These are phyloP conservation scores for Molorchus minor DNA, from an alignment of 2,888 invertebrate genomes.

Conservation along the genomic window DNA sequence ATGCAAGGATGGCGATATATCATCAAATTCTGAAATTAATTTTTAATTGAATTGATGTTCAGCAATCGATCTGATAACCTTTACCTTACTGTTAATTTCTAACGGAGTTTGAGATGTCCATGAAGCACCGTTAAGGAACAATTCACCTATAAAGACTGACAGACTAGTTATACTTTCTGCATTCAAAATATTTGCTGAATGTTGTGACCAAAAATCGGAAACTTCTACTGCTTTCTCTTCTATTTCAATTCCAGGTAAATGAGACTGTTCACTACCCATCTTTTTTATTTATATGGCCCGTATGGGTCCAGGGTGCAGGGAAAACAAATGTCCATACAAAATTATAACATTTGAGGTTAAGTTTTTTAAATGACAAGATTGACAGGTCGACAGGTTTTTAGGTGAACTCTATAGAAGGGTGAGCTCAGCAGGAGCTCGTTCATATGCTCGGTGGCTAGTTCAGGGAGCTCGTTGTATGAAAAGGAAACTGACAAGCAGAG, in stretches of 20 bases:
- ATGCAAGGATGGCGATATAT: slow-evolving; percentile 89
- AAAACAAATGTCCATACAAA: not conserved
- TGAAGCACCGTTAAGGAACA: slow-evolving; percentile 70
- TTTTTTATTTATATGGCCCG: slow-evolving; percentile 29
- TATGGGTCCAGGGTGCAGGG: no score
- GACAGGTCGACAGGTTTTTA: no score
- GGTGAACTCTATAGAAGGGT: no score
- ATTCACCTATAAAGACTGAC: slow-evolving; percentile 80
- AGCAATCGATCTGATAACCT: not conserved
- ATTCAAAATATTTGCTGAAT: slow-evolving; percentile 69
- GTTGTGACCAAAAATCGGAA: slow-evolving; percentile 82
- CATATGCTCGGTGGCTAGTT: no score
- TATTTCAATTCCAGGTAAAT: slow-evolving; percentile 76
- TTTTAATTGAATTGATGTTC: not conserved
- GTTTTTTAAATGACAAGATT: no score
- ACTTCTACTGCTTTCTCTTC: slow-evolving; percentile 79
- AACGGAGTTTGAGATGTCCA: slow-evolving; percentile 75
- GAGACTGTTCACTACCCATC: slow-evolving; percentile 84
- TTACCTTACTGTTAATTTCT: slow-evolving; percentile 80
- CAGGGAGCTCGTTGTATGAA: no score
- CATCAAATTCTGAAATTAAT: slow-evolving; percentile 77
- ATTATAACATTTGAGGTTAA: not conserved
- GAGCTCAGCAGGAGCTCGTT: no score
- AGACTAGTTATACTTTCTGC: slow-evolving; percentile 68
- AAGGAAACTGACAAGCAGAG: no score